Conservation (phyloP, 1,140 invertebrate genomes). For the Leptestheria dahalacensis region DNA sequence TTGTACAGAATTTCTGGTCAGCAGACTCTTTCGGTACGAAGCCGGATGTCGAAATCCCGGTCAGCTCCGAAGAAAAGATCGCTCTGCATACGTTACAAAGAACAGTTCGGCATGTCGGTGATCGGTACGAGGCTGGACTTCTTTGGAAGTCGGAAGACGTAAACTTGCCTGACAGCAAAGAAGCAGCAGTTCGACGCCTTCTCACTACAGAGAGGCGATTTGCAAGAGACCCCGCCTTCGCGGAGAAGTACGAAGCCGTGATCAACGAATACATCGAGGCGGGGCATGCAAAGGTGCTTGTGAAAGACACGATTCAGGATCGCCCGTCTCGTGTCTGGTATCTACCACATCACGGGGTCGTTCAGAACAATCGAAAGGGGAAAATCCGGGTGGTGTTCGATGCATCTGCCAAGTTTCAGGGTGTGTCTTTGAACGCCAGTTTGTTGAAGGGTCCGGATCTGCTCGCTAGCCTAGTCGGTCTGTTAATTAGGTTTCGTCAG, state of each 20-base stretch:
- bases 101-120: background rate
- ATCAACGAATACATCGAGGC: constrained; percentile 5
- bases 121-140: constrained; percentile 6
- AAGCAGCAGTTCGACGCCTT: background rate
- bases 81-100: background rate
- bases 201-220: background rate
- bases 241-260: background rate
- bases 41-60: background rate
- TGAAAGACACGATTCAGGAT: background rate
- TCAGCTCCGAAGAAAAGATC: background rate
- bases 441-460: constrained; percentile 17
- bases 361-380: constrained; percentile 11
- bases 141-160: constrained; percentile 1
- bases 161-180: background rate
- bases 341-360: constrained; percentile 18
- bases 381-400: constrained; percentile 20
- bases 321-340: constrained; percentile 6
- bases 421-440: constrained; percentile 12
- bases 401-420: constrained; percentile 12
- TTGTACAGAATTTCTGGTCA: background rate
- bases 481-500: constrained; percentile 17
- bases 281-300: constrained; percentile 2
- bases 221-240: background rate
- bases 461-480: constrained; percentile 6
- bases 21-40: constrained; percentile 1